Evolutionary conservation across 2,797 vertebrate species (phyloP).

Genomic region (Onychomys torridus): DNA sequence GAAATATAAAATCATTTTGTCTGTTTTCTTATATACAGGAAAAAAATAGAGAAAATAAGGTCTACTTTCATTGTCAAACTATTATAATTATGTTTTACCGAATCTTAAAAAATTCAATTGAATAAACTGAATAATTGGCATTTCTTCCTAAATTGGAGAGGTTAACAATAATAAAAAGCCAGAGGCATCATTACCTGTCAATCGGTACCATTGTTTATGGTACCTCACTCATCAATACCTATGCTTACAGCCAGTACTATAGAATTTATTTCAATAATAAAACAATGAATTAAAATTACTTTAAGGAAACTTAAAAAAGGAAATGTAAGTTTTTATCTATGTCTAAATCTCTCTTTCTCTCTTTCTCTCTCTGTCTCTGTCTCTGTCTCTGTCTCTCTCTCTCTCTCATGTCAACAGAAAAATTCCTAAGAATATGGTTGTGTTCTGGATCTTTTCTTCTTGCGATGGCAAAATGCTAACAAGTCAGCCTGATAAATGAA

Average conservation of each 20-base stretch:
- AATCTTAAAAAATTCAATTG: constrained; percentile 43
- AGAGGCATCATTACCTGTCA: constrained; percentile 39
- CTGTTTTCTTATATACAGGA: constrained; percentile 20
- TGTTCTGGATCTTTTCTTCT: background rate
- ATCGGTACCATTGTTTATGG: constrained; percentile 24
- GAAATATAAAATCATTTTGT: constrained; percentile 56
- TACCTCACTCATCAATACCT: background rate
- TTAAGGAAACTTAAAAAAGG: background rate
- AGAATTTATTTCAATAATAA: constrained; percentile 6
- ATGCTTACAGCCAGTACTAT: background rate
- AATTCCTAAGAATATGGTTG: background rate
- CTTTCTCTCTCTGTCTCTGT: background rate
- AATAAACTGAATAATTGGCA: constrained; percentile 56
- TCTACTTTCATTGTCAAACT: constrained; percentile 43
- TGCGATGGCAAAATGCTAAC: background rate
- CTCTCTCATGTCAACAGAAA: background rate
- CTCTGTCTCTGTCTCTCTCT: background rate
- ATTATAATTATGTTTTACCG: constrained; percentile 54
- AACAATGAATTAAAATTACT: constrained; percentile 27
- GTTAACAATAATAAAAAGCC: constrained; percentile 57
- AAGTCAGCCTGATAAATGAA: background rate
- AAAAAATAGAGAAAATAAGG: constrained; percentile 60
- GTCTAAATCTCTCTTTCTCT: background rate
- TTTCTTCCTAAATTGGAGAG: constrained; percentile 43
- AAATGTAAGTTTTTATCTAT: background rate